Conservation (phyloP, 2,797 vertebrate genomes). For the Phaenicophaeus curvirostris region DNA sequence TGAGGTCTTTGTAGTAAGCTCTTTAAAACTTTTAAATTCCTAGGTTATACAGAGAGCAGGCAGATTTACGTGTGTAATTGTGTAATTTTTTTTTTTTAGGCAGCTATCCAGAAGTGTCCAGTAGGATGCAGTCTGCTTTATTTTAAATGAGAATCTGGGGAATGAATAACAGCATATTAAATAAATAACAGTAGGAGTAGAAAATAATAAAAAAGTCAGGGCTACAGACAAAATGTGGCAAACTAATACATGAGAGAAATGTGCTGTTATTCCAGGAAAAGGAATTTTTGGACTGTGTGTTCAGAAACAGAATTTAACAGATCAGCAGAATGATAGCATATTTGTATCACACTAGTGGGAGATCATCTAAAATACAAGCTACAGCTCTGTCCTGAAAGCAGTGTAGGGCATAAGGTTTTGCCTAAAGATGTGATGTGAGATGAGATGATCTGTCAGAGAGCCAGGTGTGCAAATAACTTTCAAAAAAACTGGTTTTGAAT, state of each 20-base stretch:
- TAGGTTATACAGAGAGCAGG: not conserved
- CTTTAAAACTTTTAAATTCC: not conserved
- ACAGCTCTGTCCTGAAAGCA: not conserved
- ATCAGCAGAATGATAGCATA: not conserved
- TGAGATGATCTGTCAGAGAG: not conserved
- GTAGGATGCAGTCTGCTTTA: not conserved
- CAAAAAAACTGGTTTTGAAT: not conserved
- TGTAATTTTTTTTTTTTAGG: not conserved
- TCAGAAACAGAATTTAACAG: not conserved
- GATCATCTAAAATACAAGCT: not conserved
- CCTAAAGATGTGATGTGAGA: not conserved
- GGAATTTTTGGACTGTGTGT: not conserved
- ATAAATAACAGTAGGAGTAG: not conserved
- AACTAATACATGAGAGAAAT: not conserved
- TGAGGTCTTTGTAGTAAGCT: not conserved
- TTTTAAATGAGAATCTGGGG: not conserved
- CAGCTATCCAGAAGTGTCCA: not conserved
- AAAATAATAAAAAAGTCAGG: not conserved
- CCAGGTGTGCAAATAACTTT: not conserved
- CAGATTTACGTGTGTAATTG: accelerated
- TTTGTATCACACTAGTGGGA: not conserved
- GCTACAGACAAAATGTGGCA: not conserved
- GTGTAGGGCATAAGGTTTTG: not conserved
- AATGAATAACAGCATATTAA: not conserved
- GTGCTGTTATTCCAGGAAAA: not conserved